Conservation (phyloP, 2,888 invertebrate genomes). For the Lasioglossum calceatum region DNA sequence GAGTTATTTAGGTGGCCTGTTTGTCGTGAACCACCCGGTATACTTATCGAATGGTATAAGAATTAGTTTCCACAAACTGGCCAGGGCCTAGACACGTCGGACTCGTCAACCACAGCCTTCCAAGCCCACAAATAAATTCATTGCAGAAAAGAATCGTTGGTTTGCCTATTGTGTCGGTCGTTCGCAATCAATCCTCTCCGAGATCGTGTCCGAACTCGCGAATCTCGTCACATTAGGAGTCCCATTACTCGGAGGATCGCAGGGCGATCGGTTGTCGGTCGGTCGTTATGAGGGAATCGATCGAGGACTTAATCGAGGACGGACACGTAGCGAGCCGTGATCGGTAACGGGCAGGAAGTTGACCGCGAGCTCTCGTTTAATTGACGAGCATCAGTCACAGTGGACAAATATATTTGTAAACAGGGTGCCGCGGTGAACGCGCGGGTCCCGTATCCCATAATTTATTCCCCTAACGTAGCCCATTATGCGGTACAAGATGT, state of each 20-base stretch:
- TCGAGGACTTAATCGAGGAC: conserved; percentile 4
- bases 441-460: conserved; percentile 62
- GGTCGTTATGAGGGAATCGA: conserved; percentile 3
- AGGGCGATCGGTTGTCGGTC: not conserved
- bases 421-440: conserved; percentile 35
- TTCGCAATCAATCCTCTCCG: not conserved
- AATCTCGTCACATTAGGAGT: not conserved
- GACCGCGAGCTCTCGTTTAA: conserved; percentile 51
- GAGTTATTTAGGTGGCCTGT: no score
- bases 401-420: conserved; percentile 74
- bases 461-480: conserved; percentile 73
- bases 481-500: conserved; percentile 72
- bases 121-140: not conserved
- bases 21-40: no score
- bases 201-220: not conserved
- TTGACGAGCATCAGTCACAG: conserved; percentile 67
- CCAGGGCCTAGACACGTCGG: no score
- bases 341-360: conserved; percentile 19
- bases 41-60: no score
- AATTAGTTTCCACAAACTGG: no score
- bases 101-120: not conserved
- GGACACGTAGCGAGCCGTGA: conserved; percentile 7
- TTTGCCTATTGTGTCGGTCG: not conserved
- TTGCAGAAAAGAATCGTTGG: not conserved
- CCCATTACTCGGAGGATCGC: not conserved